phyloP scores from a whole-genome alignment of 2,113 vertebrate species.

The Poecile atricapillus region DNA sequence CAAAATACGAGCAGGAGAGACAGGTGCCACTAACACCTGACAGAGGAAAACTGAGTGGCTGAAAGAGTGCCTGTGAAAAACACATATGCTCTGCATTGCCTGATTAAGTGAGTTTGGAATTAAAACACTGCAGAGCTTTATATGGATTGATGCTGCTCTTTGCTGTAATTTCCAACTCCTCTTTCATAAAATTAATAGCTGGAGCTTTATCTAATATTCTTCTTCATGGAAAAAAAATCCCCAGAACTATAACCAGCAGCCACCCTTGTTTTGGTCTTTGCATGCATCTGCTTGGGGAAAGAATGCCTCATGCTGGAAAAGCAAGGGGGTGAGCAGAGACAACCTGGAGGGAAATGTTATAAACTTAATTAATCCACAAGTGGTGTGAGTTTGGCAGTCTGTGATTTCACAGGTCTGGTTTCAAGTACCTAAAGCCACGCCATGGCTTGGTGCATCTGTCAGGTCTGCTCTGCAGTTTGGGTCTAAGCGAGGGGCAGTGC shows the following conservation, averaged over 20 bases:
- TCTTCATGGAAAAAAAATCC: background rate
- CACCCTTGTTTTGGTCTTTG: background rate
- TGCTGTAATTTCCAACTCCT: slow-evolving; percentile 30
- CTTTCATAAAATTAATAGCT: slow-evolving; percentile 49
- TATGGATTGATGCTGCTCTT: slow-evolving; percentile 29
- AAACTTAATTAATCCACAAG: background rate
- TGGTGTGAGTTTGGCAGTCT: background rate
- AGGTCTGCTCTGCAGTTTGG: background rate
- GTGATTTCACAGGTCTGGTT: background rate
- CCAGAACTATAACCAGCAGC: background rate
- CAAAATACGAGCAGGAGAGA: background rate
- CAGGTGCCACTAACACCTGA: background rate
- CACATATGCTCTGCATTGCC: background rate
- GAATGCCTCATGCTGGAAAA: background rate
- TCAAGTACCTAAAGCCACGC: background rate
- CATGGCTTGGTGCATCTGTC: background rate
- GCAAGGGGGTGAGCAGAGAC: background rate
- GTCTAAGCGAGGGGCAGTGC: background rate
- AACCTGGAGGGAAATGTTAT: background rate
- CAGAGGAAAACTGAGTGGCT: background rate
- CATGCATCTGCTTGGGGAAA: background rate
- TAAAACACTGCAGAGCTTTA: background rate
- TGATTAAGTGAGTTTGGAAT: background rate
- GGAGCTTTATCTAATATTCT: slow-evolving; percentile 25
- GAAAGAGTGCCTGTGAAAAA: background rate